phyloP scores from a whole-genome alignment of 2,888 invertebrate species.

The Horisme vitalbata region DNA sequence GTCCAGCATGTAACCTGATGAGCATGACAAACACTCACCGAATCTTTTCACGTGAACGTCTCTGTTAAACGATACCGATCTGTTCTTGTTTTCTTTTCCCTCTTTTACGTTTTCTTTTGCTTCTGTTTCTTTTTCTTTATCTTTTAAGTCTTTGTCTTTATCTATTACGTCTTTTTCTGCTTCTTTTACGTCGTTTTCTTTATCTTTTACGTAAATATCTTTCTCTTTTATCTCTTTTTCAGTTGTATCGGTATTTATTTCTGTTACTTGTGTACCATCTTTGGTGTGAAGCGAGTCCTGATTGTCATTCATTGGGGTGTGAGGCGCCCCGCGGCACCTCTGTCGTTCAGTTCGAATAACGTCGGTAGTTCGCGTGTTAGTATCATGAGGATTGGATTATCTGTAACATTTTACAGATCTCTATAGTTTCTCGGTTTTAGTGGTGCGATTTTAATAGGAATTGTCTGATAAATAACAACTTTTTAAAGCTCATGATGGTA shows the following conservation, averaged over 20 bases:
- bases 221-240: slow-evolving; percentile 16
- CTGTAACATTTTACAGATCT: slow-evolving; percentile 57
- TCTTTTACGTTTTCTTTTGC: slow-evolving; percentile 54
- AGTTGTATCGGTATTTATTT: slow-evolving; percentile 40
- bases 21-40: slow-evolving; percentile 83
- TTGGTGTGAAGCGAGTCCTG: slow-evolving; percentile 58
- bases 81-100: slow-evolving; percentile 69
- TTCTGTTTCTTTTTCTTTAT: slow-evolving; percentile 37
- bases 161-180: slow-evolving; percentile 10
- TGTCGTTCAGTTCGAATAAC: slow-evolving; percentile 47
- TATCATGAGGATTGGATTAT: slow-evolving; percentile 69
- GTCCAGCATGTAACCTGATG: too few species aligned
- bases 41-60: slow-evolving; percentile 95
- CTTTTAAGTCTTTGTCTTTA: slow-evolving; percentile 10
- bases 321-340: slow-evolving; percentile 74
- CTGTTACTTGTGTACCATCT: slow-evolving; percentile 64
- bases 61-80: slow-evolving; percentile 94
- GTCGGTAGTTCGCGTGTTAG: slow-evolving; percentile 58
- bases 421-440: too few species aligned
- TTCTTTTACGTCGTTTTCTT: neutral
- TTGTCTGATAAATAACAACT: too few species aligned
- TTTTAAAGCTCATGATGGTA: too few species aligned
- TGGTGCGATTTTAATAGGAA: too few species aligned
- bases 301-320: slow-evolving; percentile 73
- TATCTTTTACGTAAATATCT: slow-evolving; percentile 1